Conservation (phyloP, 1,140 invertebrate genomes). For the Dendrolimus kikuchii region DNA sequence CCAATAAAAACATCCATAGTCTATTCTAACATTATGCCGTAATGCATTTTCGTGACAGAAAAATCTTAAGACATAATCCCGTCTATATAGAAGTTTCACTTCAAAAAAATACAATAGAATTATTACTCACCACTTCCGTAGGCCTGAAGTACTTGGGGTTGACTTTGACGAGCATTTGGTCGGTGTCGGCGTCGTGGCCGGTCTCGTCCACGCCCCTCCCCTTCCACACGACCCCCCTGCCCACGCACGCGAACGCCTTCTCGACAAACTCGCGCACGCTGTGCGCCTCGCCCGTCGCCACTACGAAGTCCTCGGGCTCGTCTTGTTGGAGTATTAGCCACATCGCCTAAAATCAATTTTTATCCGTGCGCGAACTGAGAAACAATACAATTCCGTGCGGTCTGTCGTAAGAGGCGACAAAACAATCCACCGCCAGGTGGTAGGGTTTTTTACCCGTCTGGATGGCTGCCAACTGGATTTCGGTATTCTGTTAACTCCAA, state of each 20-base stretch:
- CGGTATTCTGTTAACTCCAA: too few species aligned
- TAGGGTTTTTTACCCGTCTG: too few species aligned
- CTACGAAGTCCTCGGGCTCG: constrained; percentile 95
- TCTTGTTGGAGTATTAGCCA: constrained; percentile 99
- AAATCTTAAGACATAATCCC: too few species aligned
- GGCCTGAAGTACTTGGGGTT: constrained; percentile 97
- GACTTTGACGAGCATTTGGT: constrained; percentile 88
- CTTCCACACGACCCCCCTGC: constrained; percentile 85
- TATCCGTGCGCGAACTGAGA: too few species aligned
- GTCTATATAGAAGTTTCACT: too few species aligned
- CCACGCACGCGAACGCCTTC: constrained; percentile 88
- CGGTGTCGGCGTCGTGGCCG: constrained; percentile 88
- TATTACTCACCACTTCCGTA: constrained; percentile 93
- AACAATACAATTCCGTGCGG: too few species aligned
- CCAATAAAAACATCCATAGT: too few species aligned
- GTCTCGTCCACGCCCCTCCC: constrained; percentile 90
- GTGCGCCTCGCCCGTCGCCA: constrained; percentile 95
- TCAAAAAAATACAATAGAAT: background rate
- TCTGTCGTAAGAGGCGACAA: too few species aligned
- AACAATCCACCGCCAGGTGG: too few species aligned
- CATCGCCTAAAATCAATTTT: constrained; percentile 85
- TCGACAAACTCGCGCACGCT: constrained; percentile 98
- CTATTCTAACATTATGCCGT: too few species aligned
- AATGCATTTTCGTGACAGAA: too few species aligned
- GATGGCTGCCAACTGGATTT: too few species aligned